These are phyloP conservation scores for Champsocephalus gunnari DNA, from an alignment of 2,797 vertebrate genomes.

Conservation along the genomic window DNA sequence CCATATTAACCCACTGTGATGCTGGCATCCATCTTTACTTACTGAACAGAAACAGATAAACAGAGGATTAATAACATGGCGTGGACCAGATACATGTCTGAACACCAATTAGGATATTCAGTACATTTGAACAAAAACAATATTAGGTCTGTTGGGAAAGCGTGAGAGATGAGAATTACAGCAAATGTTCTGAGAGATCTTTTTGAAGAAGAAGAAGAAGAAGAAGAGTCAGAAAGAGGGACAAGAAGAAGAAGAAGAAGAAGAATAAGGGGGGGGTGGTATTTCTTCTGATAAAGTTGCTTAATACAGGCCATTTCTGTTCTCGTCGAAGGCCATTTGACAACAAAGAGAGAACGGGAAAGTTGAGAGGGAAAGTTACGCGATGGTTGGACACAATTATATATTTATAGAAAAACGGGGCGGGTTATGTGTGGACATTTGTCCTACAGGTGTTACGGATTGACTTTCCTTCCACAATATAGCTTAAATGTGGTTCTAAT, in stretches of 20 bases:
- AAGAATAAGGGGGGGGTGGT: not conserved
- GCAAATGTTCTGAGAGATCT: constrained; percentile 15
- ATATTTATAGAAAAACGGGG: not conserved
- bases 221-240: not conserved
- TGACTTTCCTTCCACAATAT: constrained; percentile 24
- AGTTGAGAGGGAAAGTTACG: constrained; percentile 20
- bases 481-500: constrained; percentile 21
- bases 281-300: constrained; percentile 19
- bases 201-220: constrained; percentile 4
- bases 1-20: constrained; percentile 54
- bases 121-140: constrained; percentile 6
- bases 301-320: constrained; percentile 15
- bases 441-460: constrained; percentile 45
- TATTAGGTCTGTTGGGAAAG: constrained; percentile 11
- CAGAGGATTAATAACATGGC: constrained; percentile 45
- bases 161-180: not conserved
- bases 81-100: constrained; percentile 23
- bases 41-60: constrained; percentile 43
- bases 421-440: not conserved
- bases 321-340: constrained; percentile 26
- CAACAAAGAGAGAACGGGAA: constrained; percentile 20
- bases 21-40: constrained; percentile 46
- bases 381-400: constrained; percentile 1
- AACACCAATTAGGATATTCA: constrained; percentile 17
- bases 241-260: not conserved